Base-by-base conservation (phyloP, 2,888 invertebrate species). In the Suillia variegata region DNA sequence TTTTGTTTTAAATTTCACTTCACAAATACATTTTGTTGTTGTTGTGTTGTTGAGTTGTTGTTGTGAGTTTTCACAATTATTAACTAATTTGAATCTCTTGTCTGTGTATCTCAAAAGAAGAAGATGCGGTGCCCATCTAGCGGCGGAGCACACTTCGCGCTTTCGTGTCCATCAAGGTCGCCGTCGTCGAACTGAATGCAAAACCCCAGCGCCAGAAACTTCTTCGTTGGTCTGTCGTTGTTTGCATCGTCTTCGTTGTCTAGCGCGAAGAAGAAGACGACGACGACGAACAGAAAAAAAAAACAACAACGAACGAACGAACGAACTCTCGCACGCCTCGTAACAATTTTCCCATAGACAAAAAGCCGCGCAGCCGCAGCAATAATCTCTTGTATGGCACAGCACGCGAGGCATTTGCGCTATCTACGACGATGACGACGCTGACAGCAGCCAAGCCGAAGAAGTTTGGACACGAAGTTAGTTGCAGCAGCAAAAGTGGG, bases 151-250 rank as follows among this genome's bases (percentile, higher is more conserved):
- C 65, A 64, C 63, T 67, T 67, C 67, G 77, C 76, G 81, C 77
- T 75, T 70, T 73, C 71, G 78, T 78, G 81, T 81, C 82, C 79
- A 79, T 80, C 82, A 81, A 81, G 81, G 81, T 81, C 81, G 81
- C 80, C 79, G 78, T 78, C 79, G 76, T 70, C 72, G 73, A 73
- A 78, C 80, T 79, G 80, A 81, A 72, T 74, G 75, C 68, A 68
- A 71, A 71, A 64, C 54, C 56, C 64, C 58, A 64, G 59, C 59
- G 61, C 65, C 62, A 58, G 56, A 62, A 62, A 68, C 63, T 65
- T 67, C 69, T 69, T 69, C 69, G 65, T 65, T 65, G 67, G 65
- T 67, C 64, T 34, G 22, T 17, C 12, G 13, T n/a, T 18, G 21
- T 4, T 15, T 22, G 42, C 26, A 13, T 47, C 3, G 31, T 18